Percentiles rank a stretch among this genome's conserved stretches.
Evolutionary conservation across 2,113 vertebrate genomes (phyloP).

Genomic region (Poeciliopsis occidentalis): DNA sequence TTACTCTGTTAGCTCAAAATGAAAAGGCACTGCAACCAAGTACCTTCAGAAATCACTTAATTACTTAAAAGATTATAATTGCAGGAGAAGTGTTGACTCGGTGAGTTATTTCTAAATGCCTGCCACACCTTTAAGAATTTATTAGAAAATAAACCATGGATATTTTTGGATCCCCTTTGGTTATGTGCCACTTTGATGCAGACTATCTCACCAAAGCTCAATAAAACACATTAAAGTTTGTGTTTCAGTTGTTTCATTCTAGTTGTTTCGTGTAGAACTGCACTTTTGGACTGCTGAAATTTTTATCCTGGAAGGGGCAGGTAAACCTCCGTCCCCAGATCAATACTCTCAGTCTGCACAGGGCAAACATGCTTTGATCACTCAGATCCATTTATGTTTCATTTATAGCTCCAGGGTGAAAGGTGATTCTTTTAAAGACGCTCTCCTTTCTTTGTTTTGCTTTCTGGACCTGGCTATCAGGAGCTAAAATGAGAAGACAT

Average conservation of each 20-base stretch:
- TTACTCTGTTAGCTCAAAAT: too few species aligned
- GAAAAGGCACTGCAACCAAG: too few species aligned
- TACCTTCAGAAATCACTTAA: too few species aligned
- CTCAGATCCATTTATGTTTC: slow-evolving; percentile 57
- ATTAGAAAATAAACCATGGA: too few species aligned
- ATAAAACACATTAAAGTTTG: neutral
- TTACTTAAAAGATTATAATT: too few species aligned
- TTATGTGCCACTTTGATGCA: too few species aligned
- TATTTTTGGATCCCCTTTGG: too few species aligned
- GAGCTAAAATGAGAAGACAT: slow-evolving; percentile 14
- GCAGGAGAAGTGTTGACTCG: too few species aligned
- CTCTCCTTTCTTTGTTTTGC: slow-evolving; percentile 30
- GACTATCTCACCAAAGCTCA: too few species aligned
- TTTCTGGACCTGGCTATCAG: slow-evolving; percentile 18
- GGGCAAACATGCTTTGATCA: slow-evolving; percentile 61
- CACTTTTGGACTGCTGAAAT: slow-evolving; percentile 4
- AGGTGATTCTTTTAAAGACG: slow-evolving; percentile 50
- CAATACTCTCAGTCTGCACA: slow-evolving; percentile 44
- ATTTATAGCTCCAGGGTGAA: slow-evolving; percentile 40
- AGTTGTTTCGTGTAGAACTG: slow-evolving; percentile 1
- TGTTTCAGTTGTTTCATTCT: neutral
- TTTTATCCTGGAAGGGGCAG: slow-evolving; percentile 23
- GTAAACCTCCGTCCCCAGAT: slow-evolving; percentile 44
- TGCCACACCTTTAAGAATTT: too few species aligned
- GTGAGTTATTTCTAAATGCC: too few species aligned